Conservation (phyloP, 2,113 vertebrate genomes). For the Vulpes lagopus region DNA sequence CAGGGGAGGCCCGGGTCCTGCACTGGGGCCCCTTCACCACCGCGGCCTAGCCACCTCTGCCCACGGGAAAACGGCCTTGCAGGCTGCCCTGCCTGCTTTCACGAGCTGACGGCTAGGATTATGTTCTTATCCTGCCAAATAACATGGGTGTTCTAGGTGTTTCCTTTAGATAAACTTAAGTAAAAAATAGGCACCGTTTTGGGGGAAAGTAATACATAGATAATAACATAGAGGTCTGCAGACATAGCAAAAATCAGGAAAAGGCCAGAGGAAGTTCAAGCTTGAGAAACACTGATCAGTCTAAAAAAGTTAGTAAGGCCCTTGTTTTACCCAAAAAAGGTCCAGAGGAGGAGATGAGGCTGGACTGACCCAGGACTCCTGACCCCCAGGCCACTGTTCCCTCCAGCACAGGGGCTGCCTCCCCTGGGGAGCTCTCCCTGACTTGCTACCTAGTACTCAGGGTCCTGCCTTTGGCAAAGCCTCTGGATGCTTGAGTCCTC, state of each 20-base stretch:
- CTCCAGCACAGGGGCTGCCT: background rate
- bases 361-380: background rate
- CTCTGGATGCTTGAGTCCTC: background rate
- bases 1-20: background rate
- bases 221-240: background rate
- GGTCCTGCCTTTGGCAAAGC: background rate
- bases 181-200: conserved; percentile 33
- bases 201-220: conserved; percentile 3
- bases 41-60: background rate
- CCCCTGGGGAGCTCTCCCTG: background rate
- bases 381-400: background rate
- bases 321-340: background rate
- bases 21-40: rapidly evolving
- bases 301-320: background rate
- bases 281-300: background rate
- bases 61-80: background rate
- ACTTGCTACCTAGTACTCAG: background rate
- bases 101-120: background rate
- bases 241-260: background rate
- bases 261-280: background rate
- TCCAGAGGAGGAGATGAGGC: background rate
- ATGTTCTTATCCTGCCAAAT: background rate
- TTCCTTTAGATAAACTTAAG: conserved; percentile 40
- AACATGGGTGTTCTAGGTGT: background rate
- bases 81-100: background rate